Conservation (phyloP, 2,113 vertebrate genomes). For the Hepsetus odoe region DNA sequence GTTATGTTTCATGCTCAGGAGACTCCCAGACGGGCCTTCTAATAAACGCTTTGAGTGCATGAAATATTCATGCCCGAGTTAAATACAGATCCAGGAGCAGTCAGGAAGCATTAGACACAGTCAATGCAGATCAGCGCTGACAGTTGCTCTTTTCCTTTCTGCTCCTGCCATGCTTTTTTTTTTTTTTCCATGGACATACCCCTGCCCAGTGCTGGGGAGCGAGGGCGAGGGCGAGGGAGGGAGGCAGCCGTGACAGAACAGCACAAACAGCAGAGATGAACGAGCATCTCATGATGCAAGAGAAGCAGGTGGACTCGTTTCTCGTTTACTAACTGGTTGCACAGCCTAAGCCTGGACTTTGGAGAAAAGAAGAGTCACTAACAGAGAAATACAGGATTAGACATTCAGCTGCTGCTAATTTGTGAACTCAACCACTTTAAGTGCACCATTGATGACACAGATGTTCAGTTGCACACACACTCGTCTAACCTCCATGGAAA, state of each 20-base stretch:
- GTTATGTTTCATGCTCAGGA: conserved; percentile 62
- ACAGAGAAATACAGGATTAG: not conserved
- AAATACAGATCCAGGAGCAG: conserved; percentile 72
- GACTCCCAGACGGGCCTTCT: conserved; percentile 62
- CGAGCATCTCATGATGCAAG: not conserved
- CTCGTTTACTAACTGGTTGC: conserved; percentile 59
- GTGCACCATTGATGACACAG: not conserved
- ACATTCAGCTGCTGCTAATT: not conserved
- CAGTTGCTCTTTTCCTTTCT: conserved; percentile 46
- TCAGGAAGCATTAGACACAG: conserved; percentile 63
- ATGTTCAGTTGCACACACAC: not conserved
- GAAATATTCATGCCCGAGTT: conserved; percentile 75
- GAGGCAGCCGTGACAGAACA: conserved; percentile 52
- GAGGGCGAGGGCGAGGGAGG: conserved; percentile 42
- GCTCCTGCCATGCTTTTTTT: conserved; percentile 39
- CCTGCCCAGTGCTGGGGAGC: not conserved
- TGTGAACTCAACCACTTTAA: not conserved
- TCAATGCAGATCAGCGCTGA: conserved; percentile 69
- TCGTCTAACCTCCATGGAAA: not conserved
- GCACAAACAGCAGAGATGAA: conserved; percentile 1
- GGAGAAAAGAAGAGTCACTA: too few species aligned
- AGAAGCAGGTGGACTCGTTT: conserved; percentile 50
- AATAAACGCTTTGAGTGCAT: conserved; percentile 70
- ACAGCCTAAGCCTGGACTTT: too few species aligned
- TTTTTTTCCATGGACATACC: conserved; percentile 35